These are phyloP conservation scores for Danio choprae DNA, from an alignment of 2,797 vertebrate species.

Conservation along the genomic window DNA sequence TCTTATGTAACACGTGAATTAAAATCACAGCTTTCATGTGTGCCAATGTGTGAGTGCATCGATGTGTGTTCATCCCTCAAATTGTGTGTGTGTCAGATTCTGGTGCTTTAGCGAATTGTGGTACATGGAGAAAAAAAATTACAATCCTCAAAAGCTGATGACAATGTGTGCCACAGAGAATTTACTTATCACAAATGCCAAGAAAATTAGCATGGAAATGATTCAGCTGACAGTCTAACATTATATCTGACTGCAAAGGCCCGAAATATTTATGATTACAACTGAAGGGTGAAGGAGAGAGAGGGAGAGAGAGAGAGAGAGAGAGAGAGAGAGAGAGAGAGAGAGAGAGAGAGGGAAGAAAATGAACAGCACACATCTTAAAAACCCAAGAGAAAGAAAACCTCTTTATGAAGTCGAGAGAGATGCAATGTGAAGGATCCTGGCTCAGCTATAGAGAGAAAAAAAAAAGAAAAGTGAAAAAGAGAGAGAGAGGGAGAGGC, in stretches of 20 bases:
- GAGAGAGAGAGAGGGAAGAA: not conserved
- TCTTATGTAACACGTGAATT: constrained; percentile 35
- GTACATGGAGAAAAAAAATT: constrained; percentile 23
- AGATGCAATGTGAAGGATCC: constrained; percentile 50
- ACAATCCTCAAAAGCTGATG: constrained; percentile 72
- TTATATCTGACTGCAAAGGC: constrained; percentile 71
- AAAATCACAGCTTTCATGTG: constrained; percentile 28
- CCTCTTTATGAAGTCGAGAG: constrained; percentile 43
- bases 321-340: not conserved
- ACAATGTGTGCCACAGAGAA: constrained; percentile 71
- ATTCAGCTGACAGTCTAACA: constrained; percentile 71
- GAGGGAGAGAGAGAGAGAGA: constrained; percentile 12
- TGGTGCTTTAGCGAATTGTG: constrained; percentile 56
- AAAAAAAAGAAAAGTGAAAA: too few relatives aligned
- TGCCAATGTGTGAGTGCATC: not conserved
- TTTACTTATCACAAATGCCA: constrained; percentile 75
- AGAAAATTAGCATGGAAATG: constrained; percentile 79
- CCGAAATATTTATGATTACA: constrained; percentile 71
- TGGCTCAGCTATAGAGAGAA: constrained; percentile 43
- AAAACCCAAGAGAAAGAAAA: constrained; percentile 49
- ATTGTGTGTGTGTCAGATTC: constrained; percentile 56
- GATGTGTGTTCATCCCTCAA: constrained; percentile 38
- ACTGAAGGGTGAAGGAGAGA: not conserved
- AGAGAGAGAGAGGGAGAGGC: constrained; percentile 8
- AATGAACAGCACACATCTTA: constrained; percentile 46